Conservation (phyloP, 30 jellyfish, hydroid and myxozoan species). For the Aurelia aurita region DNA sequence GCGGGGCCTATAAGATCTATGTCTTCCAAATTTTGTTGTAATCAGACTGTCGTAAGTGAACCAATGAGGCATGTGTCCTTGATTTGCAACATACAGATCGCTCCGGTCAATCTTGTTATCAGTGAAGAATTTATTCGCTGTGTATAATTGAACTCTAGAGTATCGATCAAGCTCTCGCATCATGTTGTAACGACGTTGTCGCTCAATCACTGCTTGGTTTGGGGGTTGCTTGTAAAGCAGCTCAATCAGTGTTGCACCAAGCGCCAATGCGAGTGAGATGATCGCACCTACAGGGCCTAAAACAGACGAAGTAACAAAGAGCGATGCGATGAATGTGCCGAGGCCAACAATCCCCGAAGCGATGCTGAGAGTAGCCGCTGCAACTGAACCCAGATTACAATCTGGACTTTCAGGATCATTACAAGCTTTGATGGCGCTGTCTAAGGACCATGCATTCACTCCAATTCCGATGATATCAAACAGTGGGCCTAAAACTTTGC, state of each 20-base stretch:
- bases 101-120: conserved; percentile 1
- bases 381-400: conserved; percentile 9
- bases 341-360: conserved; percentile 27
- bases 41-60: neutral
- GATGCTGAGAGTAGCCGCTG: conserved; percentile 30
- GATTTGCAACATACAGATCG: conserved; percentile 11
- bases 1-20: neutral
- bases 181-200: neutral
- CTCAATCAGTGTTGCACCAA: conserved; percentile 32
- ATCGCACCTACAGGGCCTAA: conserved; percentile 33
- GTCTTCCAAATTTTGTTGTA: neutral
- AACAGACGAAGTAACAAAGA: conserved; percentile 4
- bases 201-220: conserved; percentile 12
- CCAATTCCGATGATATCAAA: conserved; percentile 30
- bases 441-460: conserved; percentile 7
- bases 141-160: neutral
- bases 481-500: conserved; percentile 25
- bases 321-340: conserved; percentile 7
- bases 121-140: neutral
- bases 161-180: conserved; percentile 20
- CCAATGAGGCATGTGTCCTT: conserved; percentile 3
- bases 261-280: neutral
- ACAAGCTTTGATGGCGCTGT: conserved; percentile 16
- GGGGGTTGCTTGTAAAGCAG: conserved; percentile 7
- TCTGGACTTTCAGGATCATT: neutral